Base-by-base conservation (phyloP, 2,888 invertebrate genomes). In the Philaethria dido region DNA sequence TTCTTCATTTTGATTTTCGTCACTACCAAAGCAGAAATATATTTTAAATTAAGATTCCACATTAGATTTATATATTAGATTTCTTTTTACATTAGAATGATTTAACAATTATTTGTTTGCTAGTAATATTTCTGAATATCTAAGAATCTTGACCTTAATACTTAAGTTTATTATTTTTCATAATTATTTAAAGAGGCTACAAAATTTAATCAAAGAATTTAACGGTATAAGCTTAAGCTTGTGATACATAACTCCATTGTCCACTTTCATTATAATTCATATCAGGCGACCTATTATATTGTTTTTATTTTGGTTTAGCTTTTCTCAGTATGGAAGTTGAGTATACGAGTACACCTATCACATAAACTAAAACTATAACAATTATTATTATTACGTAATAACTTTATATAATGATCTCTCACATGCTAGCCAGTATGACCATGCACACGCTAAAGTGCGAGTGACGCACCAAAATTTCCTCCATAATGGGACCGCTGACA, bases 381-480 rank as follows among this genome's bases (percentile, higher is more conserved):
- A n/a, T 50, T 25, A 25, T 14, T 6, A 25, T n/a, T 25, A 52
- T 52, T 52, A 11, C n/a, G 1, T 52, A 52, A 50, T 9, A 16
- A 33, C 52, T 52, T 11, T 16, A 11, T 11, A 29, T 22, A 39
- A 48, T 42, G 47, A 59, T 60, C 22, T 14, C 14, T 48, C 55
- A 62, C 48, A 45, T 61, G 47, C 50, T 29, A 47, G 55, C 44
- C 47, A 36, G 25, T 39, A 22, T 16, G 64, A 68, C 62, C 33
- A 16, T 11, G 60, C 62, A 18, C 62, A 18, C 48, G 42, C 60
- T 59, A 42, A 60, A 52, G 29, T 47, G 42, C 54, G 16, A 36
- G 36, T 90, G 89, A 90, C 88, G 88, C 86, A 86, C 83, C 74
- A 87, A 88, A 87, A 82, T 89, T 90, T 88, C 89, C 88, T 72